Evolutionary conservation across 2,888 invertebrate genomes (phyloP), one percentile per base, ranked within the genome.

Genomic region (Aspidiotus destructor): DNA sequence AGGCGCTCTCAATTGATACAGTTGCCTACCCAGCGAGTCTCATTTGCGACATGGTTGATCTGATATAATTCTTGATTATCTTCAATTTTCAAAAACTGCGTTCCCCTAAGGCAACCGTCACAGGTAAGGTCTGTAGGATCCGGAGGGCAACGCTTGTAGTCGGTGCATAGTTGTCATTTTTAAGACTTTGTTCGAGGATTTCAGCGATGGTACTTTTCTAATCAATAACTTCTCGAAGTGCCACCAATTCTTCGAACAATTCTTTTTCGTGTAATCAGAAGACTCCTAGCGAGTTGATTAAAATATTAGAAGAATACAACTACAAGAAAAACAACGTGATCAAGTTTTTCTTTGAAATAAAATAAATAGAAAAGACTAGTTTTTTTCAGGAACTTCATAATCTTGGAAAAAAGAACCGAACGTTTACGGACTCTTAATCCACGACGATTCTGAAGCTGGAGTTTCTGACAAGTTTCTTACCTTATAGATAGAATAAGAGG

Each of bases 11-110:
- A 13, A 44, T 44, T 44, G 48, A 44, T 44, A 44, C 13, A 10
- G 48, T 44, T 8, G 48, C 48, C 48, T 10, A 44, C 13, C 48
- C 48, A 13, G 13, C 13, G 8, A 44, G 13, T 13, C 48, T 44
- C 48, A 44, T 44, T 44, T 44, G 48, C 13, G 48, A 44, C 13
- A 44, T 44, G 8, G 13, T 44, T 44, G 48, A 44, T 13, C 48
- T 44, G 8, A 44, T n/a, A n/a, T 70, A 71, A 55, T 68, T 71
- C 62, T 71, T 71, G 42, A 70, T 70, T n/a, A 71, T 61, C 41
- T 68, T 70, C 16, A 71, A 40, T 60, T 71, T 69, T 28, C 53
- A 70, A 68, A 71, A 71, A 68, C 68, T 70, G 52, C 70, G 52
- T 62, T 61, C 69, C 44, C 48, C 67, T 55, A 40, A 48, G 9